Evolutionary conservation across 2,888 invertebrate species (phyloP).

Genomic region (Catocala nupta): DNA sequence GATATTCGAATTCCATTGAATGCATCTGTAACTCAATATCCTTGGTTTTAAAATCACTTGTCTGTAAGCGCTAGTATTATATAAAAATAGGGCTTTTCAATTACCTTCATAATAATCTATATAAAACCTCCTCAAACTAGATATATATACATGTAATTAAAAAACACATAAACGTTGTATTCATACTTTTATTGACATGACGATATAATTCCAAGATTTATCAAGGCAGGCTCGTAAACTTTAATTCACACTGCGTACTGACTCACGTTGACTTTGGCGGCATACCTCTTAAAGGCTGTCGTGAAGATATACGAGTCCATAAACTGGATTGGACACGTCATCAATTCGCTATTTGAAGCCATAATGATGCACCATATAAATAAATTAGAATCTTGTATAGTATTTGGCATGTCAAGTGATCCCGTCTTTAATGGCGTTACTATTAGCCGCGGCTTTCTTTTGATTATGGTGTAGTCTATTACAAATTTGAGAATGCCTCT

Average conservation of each 20-base stretch:
- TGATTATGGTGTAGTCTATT: neutral
- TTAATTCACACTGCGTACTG: conserved; percentile 19
- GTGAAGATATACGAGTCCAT: conserved; percentile 26
- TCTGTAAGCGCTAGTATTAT: too few species aligned
- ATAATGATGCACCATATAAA: conserved; percentile 25
- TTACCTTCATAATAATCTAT: too few species aligned
- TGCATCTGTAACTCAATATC: too few species aligned
- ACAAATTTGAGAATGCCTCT: too few species aligned
- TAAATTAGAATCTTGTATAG: conserved; percentile 24
- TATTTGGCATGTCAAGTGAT: conserved; percentile 10
- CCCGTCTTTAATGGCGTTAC: conserved; percentile 10
- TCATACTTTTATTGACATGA: conserved; percentile 16
- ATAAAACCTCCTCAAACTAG: neutral
- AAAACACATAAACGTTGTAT: neutral
- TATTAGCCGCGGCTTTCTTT: neutral
- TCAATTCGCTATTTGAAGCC: conserved; percentile 24
- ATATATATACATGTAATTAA: neutral
- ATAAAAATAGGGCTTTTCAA: too few species aligned
- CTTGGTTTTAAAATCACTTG: too few species aligned
- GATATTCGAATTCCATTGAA: too few species aligned
- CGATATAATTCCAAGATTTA: conserved; percentile 32
- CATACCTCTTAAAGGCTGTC: conserved; percentile 24
- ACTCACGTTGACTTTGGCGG: conserved; percentile 25
- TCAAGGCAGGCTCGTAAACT: conserved; percentile 30
- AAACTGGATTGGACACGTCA: conserved; percentile 39